Evolutionary conservation across 2,888 invertebrate species (phyloP), one percentile per base, ranked within the genome.

Genomic region (Pammene aurita): DNA sequence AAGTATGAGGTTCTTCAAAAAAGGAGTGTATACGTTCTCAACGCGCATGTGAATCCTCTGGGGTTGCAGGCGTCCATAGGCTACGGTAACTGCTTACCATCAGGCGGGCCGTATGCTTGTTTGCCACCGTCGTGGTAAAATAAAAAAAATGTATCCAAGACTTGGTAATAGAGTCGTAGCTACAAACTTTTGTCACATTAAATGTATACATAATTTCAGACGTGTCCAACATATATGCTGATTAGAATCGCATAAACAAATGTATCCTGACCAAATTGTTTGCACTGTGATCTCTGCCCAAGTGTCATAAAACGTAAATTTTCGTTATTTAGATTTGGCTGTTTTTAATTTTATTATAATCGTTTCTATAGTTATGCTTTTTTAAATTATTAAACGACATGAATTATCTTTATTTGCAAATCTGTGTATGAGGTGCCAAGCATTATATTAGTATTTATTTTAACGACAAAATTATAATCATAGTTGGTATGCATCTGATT

Each of bases 281-380:
- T 58, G 50, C 67, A 70, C 71, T 72, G 78, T 80, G 80, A 82
- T 83, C 80, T 80, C 78, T 57, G 63, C 74, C 66, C 72, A 76
- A 70, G 79, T 82, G 81, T 82, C 80, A 78, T 78, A 77, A 72
- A 73, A 63, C 71, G 66, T 75, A 50, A 63, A 63, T 38, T 75
- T 72, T 75, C 63, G 74, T 72, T 72, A 74, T 73, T 78, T 78
- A 71, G 69, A 77, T 74, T 76, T 75, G 71, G 76, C 74, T 82
- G 80, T 84, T 81, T 80, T 84, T 83, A 81, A 81, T 84, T 58
- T 84, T 84, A 84, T 85, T 79, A 52, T 71, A 50, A 67, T 74
- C 14, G 55, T 65, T 48, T 48, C 44, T 67, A 46, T 56, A 62
- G 58, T 63, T 57, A 52, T 65, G 58, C 7, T 7, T 26, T 11